These are phyloP conservation scores for Phylloscopus collybita DNA, from an alignment of 2,797 vertebrate species.

Conservation along the genomic window DNA sequence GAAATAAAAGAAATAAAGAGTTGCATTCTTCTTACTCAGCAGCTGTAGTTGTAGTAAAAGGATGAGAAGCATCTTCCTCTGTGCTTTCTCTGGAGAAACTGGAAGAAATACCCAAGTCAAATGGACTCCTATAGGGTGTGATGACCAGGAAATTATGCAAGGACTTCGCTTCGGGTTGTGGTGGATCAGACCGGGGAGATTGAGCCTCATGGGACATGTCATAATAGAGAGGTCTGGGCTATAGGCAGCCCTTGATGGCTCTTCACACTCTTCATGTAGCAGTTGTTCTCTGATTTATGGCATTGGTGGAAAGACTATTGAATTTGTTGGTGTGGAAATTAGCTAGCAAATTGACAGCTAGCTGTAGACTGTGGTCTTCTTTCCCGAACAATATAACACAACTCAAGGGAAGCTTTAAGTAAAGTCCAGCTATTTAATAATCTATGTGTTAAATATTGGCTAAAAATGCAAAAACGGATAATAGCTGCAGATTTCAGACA, in stretches of 20 bases:
- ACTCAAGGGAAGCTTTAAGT: background rate
- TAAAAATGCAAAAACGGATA: background rate
- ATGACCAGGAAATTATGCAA: background rate
- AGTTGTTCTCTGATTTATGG: background rate
- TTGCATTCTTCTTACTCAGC: background rate
- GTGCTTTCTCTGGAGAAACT: background rate
- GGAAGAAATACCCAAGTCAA: background rate
- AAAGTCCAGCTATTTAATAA: background rate
- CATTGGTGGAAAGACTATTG: background rate
- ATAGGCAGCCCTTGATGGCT: background rate
- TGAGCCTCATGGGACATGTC: accelerated
- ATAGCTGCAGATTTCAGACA: background rate
- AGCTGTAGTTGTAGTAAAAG: background rate
- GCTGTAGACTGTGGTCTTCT: background rate
- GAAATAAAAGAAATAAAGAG: background rate
- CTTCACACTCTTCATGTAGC: background rate
- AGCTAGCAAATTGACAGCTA: background rate
- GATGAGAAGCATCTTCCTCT: background rate
- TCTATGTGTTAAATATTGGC: background rate
- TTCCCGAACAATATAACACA: background rate
- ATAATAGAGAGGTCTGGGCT: accelerated
- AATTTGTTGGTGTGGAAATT: background rate
- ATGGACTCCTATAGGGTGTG: background rate
- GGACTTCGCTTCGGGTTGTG: background rate
- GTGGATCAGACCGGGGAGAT: background rate